A percentile compares a stretch with the other conserved stretches of the same genome.
Evolutionary conservation across 2,888 invertebrate genomes (phyloP).

Genomic region (Siphonodentalium dalli): DNA sequence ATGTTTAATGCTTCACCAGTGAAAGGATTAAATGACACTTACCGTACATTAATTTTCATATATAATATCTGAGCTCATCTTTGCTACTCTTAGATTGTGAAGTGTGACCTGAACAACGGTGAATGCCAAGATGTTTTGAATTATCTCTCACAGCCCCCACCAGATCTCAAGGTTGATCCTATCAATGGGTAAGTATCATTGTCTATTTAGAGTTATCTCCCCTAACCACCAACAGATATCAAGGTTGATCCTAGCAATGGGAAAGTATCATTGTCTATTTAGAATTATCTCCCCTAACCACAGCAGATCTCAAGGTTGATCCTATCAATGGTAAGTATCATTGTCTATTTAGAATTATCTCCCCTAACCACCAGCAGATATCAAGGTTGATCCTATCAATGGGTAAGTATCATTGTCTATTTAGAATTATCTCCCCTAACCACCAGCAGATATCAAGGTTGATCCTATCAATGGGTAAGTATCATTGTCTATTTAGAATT

Average conservation of each 20-base stretch:
- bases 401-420: no score
- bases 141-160: constrained; percentile 75
- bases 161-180: constrained; percentile 88
- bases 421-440: no score
- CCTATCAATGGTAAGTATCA: no score
- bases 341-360: no score
- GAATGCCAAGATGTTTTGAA: constrained; percentile 76
- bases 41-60: neutral
- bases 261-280: constrained; percentile 66
- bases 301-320: no score
- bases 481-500: no score
- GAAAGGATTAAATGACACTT: neutral
- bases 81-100: constrained; percentile 72
- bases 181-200: constrained; percentile 81
- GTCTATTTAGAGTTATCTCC: constrained; percentile 77
- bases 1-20: no score
- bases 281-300: neutral
- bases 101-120: constrained; percentile 79
- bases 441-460: no score
- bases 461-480: no score
- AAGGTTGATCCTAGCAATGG: constrained; percentile 94
- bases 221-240: constrained; percentile 78
- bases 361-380: no score
- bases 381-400: no score
- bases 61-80: neutral